Base-by-base conservation (phyloP, 2,888 invertebrate species). In the Pseudococcus viburni region DNA sequence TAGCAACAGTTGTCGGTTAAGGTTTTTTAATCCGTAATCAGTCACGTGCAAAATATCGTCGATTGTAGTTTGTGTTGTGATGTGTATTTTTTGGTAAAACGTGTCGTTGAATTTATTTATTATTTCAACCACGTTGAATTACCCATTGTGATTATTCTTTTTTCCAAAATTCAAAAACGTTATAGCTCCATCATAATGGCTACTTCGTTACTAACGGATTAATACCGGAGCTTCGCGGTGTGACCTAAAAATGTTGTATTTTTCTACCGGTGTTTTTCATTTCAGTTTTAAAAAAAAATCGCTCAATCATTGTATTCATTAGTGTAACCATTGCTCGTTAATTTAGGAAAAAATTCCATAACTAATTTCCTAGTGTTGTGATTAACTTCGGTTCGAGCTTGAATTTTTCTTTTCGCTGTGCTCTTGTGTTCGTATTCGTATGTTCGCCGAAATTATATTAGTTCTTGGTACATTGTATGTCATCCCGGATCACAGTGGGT, bases 251-350 rank as follows among this genome's bases (percentile, higher is more conserved):
- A 15, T 9, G 46, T 11, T 73, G 39, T 73, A 73, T 33, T 73
- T 73, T 73, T 33, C 17, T 33, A 26, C 33, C 73, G 73, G 73
- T 33, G 73, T 33, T 64, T 64, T 64, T 73, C 17, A 15, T 26
- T 73, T 73, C 33, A 46, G 33, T 26, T 73, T 33, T 73, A 46
- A 83, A 83, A 33, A n/a, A 33, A 83, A 83, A 83, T 83, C 46
- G 80, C 80, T 83, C 46, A 19, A 83, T 83, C 80, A 46, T 73
- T 73, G 73, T 73, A 73, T 73, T 73, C 73, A 73, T 73, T 73
- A 73, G 73, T 73, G 73, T 73, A 33, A 73, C 73, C 33, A 33
- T 73, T 73, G 33, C 73, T 73, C 33, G 73, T 73, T 73, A 73
- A 73, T 73, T 73, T 73, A 73, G 17, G 39, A 33, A 73, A 33